Base-by-base conservation (phyloP, 2,888 invertebrate species). In the Poecilus cupreus region DNA sequence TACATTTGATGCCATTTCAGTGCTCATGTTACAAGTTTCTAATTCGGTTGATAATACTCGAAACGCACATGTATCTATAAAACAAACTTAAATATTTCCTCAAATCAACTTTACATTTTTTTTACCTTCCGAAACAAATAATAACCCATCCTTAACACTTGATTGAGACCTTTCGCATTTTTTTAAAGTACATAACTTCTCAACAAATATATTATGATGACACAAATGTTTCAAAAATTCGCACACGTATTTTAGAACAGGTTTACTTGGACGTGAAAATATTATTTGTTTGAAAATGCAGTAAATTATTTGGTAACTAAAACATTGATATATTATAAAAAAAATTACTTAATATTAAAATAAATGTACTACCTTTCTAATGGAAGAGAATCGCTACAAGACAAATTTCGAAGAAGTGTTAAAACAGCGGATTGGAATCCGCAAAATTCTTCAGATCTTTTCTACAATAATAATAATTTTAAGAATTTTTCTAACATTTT, bases 191-290 rank as follows among this genome's bases (percentile, higher is more conserved):
- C 80, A 80, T 26, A 80, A 57, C 54, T 80, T n/a, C 0, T 13
- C 10, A 16, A 72, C 22, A 57, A 80, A 80, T 24, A 39, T 5
- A n/a, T 57, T 75, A 82, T 82, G 37, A 37, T 78, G 82, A 8
- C 82, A 82, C 3, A 78, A 68, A 70, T 57, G 60, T 70, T 75
- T 82, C 70, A 84, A 75, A 82, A 83, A 83, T 26, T 81, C 68
- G 6, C 78, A 57, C 6, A 83, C 72, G 60, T 83, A 74, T 60
- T 70, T 57, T 26, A 83, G 57, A 18, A 83, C 76, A 72, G 64
- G 46, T 16, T 26, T 37, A 20, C 37, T 64, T 6, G 84, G 83
- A 8, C 74, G 78, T 11, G 82, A 51, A 64, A 82, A 83, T 20
- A 84, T 51, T 16, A 85, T 81, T 80, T 84, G 51, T 43, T 72